Evolutionary conservation across 2,113 vertebrate genomes (phyloP).

Genomic region (Psilopogon haemacephalus): DNA sequence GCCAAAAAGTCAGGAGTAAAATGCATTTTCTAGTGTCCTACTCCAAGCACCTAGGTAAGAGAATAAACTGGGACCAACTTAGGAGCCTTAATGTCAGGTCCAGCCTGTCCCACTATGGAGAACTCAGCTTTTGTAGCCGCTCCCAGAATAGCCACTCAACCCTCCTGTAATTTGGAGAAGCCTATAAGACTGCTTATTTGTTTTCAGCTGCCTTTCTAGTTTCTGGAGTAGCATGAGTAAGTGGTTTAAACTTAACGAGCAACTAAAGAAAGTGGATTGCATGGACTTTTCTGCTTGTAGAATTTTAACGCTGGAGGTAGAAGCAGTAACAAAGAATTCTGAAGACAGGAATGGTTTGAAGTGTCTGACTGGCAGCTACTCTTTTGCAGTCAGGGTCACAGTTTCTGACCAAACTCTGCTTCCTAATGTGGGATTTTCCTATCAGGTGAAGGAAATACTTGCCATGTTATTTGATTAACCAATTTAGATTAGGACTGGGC

Average conservation of each 20-base stretch:
- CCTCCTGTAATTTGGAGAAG: not conserved
- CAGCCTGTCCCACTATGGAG: not conserved
- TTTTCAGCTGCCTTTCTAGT: not conserved
- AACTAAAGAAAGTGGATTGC: not conserved
- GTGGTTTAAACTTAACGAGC: not conserved
- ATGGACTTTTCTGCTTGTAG: not conserved
- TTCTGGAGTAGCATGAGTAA: not conserved
- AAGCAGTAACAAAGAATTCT: not conserved
- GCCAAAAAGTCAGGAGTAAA: not conserved
- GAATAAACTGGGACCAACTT: not conserved
- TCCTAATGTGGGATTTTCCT: not conserved
- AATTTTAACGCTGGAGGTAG: not conserved
- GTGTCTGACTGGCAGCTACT: not conserved
- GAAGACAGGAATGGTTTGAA: not conserved
- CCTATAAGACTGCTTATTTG: not conserved
- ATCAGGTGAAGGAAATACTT: not conserved
- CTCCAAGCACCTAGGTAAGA: not conserved
- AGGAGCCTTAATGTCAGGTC: not conserved
- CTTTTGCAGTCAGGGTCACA: not conserved
- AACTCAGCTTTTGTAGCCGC: not conserved
- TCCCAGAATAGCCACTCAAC: not conserved
- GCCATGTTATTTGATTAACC: not conserved
- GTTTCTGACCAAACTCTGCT: not conserved
- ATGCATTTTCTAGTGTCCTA: not conserved
- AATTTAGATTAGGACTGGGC: not conserved